Percentiles rank a stretch among this genome's conserved stretches.
Conservation (phyloP, 2,113 vertebrate species). For the Podilymbus podiceps region DNA sequence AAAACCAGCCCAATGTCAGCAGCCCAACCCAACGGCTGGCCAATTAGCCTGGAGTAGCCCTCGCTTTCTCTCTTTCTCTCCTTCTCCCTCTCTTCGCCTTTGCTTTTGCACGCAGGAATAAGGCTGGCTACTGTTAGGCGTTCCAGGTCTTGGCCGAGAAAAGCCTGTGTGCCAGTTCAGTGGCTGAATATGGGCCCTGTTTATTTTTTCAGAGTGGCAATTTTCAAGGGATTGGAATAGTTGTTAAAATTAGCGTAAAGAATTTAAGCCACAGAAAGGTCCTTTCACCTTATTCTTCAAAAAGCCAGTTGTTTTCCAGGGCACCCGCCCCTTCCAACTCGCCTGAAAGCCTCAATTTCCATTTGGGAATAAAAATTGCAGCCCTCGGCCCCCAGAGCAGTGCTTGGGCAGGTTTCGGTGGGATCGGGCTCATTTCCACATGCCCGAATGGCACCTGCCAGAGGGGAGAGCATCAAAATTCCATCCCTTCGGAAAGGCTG, state of each 20-base stretch:
- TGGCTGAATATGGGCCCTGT: conserved; percentile 65
- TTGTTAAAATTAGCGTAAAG: conserved; percentile 71
- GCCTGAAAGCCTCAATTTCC: not conserved
- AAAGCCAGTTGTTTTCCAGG: conserved; percentile 60
- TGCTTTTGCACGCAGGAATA: not conserved
- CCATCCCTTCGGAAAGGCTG: not conserved
- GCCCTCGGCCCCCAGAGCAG: not conserved
- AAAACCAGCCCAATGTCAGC: conserved; percentile 49
- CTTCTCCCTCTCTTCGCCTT: not conserved
- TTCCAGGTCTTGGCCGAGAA: not conserved
- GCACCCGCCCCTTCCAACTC: not conserved
- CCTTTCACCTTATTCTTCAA: conserved; percentile 68
- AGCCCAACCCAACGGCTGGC: not conserved
- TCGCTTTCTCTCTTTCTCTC: not conserved
- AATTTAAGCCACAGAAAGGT: conserved; percentile 66
- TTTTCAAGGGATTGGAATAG: conserved; percentile 65
- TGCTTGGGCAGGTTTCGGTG: not conserved
- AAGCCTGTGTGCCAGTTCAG: not conserved
- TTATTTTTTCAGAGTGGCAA: conserved; percentile 67
- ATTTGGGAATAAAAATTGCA: not conserved
- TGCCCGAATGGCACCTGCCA: conserved; percentile 34
- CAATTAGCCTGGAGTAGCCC: not conserved
- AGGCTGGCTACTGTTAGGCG: conserved; percentile 44
- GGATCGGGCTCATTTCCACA: accelerated
- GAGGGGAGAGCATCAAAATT: not conserved